Evolutionary conservation across 2,888 invertebrate genomes (phyloP).

Genomic region (Drosophila merina): DNA sequence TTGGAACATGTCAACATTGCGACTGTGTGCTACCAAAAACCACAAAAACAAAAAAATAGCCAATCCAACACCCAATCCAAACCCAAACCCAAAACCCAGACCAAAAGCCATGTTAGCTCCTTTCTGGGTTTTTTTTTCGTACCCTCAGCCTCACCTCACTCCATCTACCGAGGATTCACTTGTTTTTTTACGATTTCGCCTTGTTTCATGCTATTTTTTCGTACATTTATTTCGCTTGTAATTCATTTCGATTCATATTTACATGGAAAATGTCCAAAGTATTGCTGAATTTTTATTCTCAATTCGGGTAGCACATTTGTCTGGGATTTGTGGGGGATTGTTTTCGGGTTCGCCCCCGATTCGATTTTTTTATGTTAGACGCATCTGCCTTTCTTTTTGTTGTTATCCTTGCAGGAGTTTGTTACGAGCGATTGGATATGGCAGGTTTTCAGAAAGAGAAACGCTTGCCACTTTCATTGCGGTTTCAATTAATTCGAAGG

Average conservation of each 20-base stretch:
- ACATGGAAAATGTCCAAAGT: slow-evolving; percentile 52
- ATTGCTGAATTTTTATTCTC: slow-evolving; percentile 53
- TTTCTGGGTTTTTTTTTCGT: slow-evolving; percentile 11
- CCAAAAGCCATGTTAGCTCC: slow-evolving; percentile 42
- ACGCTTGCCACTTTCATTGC: slow-evolving; percentile 62
- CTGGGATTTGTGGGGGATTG: slow-evolving; percentile 66
- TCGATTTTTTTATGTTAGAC: slow-evolving; percentile 34
- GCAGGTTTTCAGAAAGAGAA: slow-evolving; percentile 49
- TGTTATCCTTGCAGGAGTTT: slow-evolving; percentile 12
- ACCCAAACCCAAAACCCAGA: slow-evolving; percentile 10
- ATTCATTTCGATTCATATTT: slow-evolving; percentile 78
- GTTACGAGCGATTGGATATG: slow-evolving; percentile 36
- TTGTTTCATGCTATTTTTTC: slow-evolving; percentile 57
- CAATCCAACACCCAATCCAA: slow-evolving; percentile 7
- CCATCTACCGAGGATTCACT: slow-evolving; percentile 32
- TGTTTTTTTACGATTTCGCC: slow-evolving; percentile 64
- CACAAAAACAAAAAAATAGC: slow-evolving; percentile 41
- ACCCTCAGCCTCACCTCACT: slow-evolving; percentile 13
- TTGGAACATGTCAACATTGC: slow-evolving; percentile 77
- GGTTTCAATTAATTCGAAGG: slow-evolving; percentile 73
- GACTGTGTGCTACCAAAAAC: slow-evolving; percentile 56
- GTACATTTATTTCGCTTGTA: slow-evolving; percentile 76
- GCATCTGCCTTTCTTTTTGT: slow-evolving; percentile 32
- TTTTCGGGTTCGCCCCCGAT: slow-evolving; percentile 15
- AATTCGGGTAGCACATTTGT: slow-evolving; percentile 58